Base-by-base conservation (phyloP, 2,797 vertebrate species). In the Chromis chromis region DNA sequence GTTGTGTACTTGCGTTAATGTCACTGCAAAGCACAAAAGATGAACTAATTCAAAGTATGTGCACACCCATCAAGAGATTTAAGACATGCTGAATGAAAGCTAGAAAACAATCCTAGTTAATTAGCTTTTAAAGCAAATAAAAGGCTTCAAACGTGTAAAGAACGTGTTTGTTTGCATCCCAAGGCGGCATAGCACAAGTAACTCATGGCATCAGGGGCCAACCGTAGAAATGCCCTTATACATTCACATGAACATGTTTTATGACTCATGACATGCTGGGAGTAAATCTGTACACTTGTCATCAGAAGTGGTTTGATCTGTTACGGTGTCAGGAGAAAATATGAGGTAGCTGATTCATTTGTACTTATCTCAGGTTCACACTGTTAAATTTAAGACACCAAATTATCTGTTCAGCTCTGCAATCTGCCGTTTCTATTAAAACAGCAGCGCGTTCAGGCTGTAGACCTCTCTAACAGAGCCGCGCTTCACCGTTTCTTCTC, bases 271-370 rank as follows among this genome's bases (percentile, higher is more conserved):
- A 77, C 76, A 84, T 76, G 86, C 81, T 81, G 66, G 59, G 81
- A 82, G 70, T 42, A 22, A 74, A 76, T 70, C 68, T 78, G 75
- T 79, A 84, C 78, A 86, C 66, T 56, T 61, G 66, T 76, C 54
- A 57, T 70, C 27, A 63, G 57, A 81, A 76, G 78, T 73, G 79
- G 78, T 87, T 88, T 67, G 77, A 78, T 81, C 73, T 65, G 67
- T 65, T 25, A 48, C n/a, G 56, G 28, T 67, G 67, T 73, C 39
- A 39, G 75, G 85, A 79, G 65, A 79, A 75, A 85, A 78, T 75
- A 90, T 82, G 91, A 93, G 92, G 91, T 93, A 93, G 91, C 92
- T 91, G 83, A 83, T 74, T 88, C 60, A 84, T 81, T 79, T 87
- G 83, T 78, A 83, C 76, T 82, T 75, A 54, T 87, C 58, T 73